Conservation (phyloP, 2,888 invertebrate genomes). For the Nephrotoma guestfalica region DNA sequence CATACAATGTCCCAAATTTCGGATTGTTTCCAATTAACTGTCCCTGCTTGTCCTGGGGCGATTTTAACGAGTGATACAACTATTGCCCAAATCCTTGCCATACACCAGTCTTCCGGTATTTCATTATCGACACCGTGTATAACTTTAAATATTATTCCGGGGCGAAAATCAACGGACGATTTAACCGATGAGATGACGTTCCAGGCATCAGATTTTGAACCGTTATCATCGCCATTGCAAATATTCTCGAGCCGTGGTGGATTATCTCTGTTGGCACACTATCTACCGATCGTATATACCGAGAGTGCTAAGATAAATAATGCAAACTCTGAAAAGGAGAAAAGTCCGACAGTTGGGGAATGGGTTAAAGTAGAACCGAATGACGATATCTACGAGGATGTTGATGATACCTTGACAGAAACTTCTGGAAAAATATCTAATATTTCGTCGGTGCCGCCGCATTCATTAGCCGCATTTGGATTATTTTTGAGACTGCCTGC, state of each 20-base stretch:
- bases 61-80: conserved; percentile 39
- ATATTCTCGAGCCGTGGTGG: conserved; percentile 83
- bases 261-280: conserved; percentile 73
- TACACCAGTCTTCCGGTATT: conserved; percentile 36
- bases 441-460: conserved; percentile 64
- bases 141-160: conserved; percentile 22
- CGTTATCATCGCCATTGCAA: conserved; percentile 46
- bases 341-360: conserved; percentile 27
- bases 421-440: conserved; percentile 36
- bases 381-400: conserved; percentile 46
- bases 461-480: conserved; percentile 82
- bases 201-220: conserved; percentile 27
- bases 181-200: conserved; percentile 17
- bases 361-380: conserved; percentile 39
- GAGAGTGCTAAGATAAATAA: conserved; percentile 50
- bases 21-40: conserved; percentile 31
- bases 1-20: neutral
- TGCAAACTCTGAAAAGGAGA: conserved; percentile 29
- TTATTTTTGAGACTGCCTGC: conserved; percentile 77
- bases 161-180: conserved; percentile 15
- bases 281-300: conserved; percentile 77
- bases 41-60: conserved; percentile 33
- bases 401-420: conserved; percentile 39
- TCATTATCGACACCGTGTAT: conserved; percentile 38
- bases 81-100: conserved; percentile 42